phyloP scores from a whole-genome alignment of 2,888 invertebrate species.

The Parthenolecanium corni region DNA sequence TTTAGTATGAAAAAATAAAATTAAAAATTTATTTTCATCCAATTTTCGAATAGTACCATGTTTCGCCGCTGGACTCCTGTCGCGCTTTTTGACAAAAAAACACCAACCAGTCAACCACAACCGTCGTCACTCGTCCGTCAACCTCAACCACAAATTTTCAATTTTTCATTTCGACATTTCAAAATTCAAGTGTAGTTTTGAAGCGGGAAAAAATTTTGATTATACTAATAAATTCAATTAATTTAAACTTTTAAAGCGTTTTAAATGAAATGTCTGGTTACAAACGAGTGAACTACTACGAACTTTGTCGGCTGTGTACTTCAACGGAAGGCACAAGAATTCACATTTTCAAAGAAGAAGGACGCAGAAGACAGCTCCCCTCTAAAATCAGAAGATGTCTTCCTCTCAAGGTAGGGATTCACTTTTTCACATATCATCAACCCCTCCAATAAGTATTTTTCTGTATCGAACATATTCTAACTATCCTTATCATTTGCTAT shows the following conservation, averaged over 20 bases:
- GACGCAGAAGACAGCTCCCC: conserved; percentile 50
- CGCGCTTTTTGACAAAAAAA: no score
- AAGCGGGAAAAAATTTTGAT: conserved; percentile 8
- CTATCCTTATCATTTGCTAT: no score
- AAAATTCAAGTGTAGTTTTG: conserved; percentile 16
- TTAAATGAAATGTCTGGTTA: conserved; percentile 48
- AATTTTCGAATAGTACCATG: no score
- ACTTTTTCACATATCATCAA: conserved; percentile 2
- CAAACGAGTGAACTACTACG: conserved; percentile 57
- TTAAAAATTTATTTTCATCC: no score
- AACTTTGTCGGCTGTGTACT: conserved; percentile 57
- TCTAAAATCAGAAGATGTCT: conserved; percentile 54
- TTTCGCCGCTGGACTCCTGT: no score
- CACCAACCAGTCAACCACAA: no score
- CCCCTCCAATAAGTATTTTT: conserved; percentile 17
- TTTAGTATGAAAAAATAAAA: no score
- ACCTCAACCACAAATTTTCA: no score
- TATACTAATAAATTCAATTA: neutral
- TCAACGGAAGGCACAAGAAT: conserved; percentile 53
- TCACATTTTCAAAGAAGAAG: conserved; percentile 55
- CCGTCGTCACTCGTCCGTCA: no score
- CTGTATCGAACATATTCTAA: no score
- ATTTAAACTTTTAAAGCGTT: neutral
- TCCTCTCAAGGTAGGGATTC: conserved; percentile 45
- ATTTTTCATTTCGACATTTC: no score